Percentiles rank a stretch among this genome's conserved stretches.
These are phyloP conservation scores for Sternarchorhynchus goeldii DNA, from an alignment of 2,797 vertebrate genomes.

Conservation along the genomic window DNA sequence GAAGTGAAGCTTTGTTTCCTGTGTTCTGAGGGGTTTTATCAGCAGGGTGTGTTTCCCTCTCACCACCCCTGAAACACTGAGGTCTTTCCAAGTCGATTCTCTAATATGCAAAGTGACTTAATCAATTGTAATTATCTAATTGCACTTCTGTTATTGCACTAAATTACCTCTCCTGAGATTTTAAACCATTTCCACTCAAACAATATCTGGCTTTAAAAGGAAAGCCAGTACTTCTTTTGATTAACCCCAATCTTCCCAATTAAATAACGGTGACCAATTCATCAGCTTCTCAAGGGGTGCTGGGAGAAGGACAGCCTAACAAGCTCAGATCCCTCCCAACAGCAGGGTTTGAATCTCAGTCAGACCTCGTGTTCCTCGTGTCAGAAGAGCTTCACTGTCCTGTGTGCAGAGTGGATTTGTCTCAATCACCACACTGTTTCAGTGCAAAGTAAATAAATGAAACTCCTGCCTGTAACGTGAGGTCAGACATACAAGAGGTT, in stretches of 20 bases:
- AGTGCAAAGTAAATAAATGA: too few relatives aligned
- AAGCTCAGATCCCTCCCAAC: background rate
- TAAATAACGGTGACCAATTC: slow-evolving; percentile 1
- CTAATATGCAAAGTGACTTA: slow-evolving; percentile 1
- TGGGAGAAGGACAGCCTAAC: background rate
- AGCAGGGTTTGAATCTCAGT: background rate
- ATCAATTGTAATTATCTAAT: slow-evolving; percentile 19
- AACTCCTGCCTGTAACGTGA: too few relatives aligned
- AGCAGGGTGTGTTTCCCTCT: background rate
- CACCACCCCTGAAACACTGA: background rate
- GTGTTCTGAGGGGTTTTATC: too few relatives aligned
- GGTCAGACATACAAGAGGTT: too few relatives aligned
- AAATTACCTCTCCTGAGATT: background rate
- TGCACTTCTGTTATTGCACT: background rate
- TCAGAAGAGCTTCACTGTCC: too few relatives aligned
- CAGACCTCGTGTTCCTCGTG: too few relatives aligned
- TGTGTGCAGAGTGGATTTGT: too few relatives aligned
- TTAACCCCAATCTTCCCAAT: background rate
- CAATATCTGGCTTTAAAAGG: background rate
- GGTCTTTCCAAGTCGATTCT: background rate
- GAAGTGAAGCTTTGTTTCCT: too few relatives aligned
- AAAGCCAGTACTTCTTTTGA: background rate
- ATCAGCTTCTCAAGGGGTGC: background rate
- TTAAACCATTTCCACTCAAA: background rate
- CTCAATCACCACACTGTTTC: too few relatives aligned